phyloP scores from a whole-genome alignment of 1,140 invertebrate genomes.

The Pogonomyrmex californicus region DNA sequence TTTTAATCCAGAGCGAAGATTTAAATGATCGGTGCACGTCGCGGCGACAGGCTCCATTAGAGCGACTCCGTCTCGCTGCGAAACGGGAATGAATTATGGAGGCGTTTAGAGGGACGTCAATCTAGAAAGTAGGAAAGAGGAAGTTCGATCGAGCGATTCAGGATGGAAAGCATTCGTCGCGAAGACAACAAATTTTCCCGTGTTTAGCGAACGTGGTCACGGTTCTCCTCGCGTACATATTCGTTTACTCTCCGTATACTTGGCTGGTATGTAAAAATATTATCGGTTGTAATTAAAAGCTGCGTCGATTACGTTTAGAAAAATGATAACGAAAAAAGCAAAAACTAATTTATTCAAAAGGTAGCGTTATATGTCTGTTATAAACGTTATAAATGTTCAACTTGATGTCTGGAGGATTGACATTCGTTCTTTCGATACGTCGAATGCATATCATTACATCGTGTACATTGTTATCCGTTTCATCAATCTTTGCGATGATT shows the following conservation, averaged over 20 bases:
- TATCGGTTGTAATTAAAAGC: neutral
- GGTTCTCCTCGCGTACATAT: neutral
- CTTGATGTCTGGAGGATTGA: constrained; percentile 12
- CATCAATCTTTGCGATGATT: constrained; percentile 42
- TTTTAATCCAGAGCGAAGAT: constrained; percentile 66
- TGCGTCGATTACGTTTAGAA: constrained; percentile 7
- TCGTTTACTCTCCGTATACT: neutral
- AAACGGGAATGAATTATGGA: constrained; percentile 65
- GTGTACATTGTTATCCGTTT: constrained; percentile 15
- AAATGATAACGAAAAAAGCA: neutral
- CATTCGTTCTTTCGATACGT: constrained; percentile 16
- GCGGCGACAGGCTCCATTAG: constrained; percentile 72
- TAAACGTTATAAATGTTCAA: constrained; percentile 27
- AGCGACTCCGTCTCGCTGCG: constrained; percentile 65
- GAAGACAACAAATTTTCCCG: constrained; percentile 53
- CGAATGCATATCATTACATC: constrained; percentile 17
- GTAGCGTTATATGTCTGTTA: no score
- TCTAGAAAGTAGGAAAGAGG: constrained; percentile 58
- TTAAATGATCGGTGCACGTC: constrained; percentile 68
- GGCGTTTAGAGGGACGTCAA: constrained; percentile 58
- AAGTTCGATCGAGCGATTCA: constrained; percentile 65
- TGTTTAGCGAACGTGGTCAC: constrained; percentile 16
- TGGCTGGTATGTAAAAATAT: constrained; percentile 1
- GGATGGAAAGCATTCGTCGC: constrained; percentile 61
- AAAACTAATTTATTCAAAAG: no score